A percentile compares a stretch with the other conserved stretches of the same genome.
Conservation (phyloP, 1,140 invertebrate species). For the Medauroidea extradentata region DNA sequence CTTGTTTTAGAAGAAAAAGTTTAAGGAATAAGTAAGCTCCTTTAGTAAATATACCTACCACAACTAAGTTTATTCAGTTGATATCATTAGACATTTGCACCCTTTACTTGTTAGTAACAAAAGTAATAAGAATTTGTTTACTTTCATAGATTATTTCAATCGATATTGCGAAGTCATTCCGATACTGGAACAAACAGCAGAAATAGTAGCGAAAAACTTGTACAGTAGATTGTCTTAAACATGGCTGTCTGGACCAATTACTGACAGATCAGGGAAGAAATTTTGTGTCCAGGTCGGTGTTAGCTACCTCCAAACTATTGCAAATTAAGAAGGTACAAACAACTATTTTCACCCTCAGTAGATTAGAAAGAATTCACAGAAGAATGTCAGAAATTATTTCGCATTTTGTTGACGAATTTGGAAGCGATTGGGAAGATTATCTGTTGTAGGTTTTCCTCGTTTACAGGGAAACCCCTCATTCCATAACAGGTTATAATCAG, state of each 20-base stretch:
- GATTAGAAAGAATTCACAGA: conserved; percentile 2
- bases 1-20: too few relatives aligned
- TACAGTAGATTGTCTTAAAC: conserved; percentile 23
- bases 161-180: conserved; percentile 27
- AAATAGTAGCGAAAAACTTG: conserved; percentile 21
- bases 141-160: conserved; percentile 28
- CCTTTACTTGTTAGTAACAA: background rate
- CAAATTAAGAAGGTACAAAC: conserved; percentile 12
- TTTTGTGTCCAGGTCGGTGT: conserved; percentile 18
- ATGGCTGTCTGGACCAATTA: too few relatives aligned
- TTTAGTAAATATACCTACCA: too few relatives aligned
- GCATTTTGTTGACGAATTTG: conserved; percentile 5
- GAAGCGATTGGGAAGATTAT: conserved; percentile 7
- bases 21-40: too few relatives aligned
- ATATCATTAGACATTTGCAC: too few relatives aligned
- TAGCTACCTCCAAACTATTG: conserved; percentile 2
- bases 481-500: too few relatives aligned
- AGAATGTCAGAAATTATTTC: conserved; percentile 11
- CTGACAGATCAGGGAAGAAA: conserved; percentile 24
- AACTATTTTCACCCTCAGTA: conserved; percentile 12
- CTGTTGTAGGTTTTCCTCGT: conserved; percentile 8
- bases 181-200: conserved; percentile 23
- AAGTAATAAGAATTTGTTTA: conserved; percentile 29
- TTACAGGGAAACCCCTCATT: too few relatives aligned
- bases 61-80: too few relatives aligned